Percentiles rank a stretch among this genome's conserved stretches.
Conservation (phyloP, 2,113 vertebrate genomes). For the Myanophis thanlyinensis region DNA sequence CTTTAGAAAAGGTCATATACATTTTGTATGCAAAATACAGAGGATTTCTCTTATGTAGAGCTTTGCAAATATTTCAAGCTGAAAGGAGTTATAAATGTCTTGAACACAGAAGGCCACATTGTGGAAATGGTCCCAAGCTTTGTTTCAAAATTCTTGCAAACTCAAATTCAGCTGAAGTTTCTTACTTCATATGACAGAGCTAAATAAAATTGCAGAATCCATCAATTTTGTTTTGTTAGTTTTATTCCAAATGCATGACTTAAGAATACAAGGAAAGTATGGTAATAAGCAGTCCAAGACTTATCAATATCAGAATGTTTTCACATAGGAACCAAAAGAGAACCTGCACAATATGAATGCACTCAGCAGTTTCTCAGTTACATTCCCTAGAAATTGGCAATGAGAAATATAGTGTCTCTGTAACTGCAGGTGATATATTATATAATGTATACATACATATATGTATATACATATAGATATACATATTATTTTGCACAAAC, state of each 20-base stretch:
- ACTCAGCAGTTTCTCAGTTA: background rate
- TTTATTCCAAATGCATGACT: background rate
- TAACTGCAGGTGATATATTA: background rate
- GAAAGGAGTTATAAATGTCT: background rate
- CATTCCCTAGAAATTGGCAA: background rate
- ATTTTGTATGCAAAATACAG: background rate
- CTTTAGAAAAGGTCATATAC: background rate
- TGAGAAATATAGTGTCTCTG: background rate
- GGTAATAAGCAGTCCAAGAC: background rate
- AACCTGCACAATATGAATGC: background rate
- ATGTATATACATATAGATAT: too few relatives aligned
- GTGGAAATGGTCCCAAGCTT: background rate
- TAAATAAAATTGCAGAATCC: background rate
- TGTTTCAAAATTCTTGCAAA: background rate
- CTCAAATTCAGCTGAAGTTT: background rate
- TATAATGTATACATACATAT: background rate
- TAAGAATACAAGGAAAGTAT: background rate
- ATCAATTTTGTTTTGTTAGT: background rate
- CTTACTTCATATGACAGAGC: background rate
- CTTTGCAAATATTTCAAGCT: background rate
- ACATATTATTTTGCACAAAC: background rate
- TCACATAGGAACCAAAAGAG: background rate
- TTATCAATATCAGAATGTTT: background rate
- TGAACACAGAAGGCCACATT: background rate
- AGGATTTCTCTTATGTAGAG: background rate